Base-by-base conservation (phyloP, 2,888 invertebrate genomes). In the Heliconius aoede region DNA sequence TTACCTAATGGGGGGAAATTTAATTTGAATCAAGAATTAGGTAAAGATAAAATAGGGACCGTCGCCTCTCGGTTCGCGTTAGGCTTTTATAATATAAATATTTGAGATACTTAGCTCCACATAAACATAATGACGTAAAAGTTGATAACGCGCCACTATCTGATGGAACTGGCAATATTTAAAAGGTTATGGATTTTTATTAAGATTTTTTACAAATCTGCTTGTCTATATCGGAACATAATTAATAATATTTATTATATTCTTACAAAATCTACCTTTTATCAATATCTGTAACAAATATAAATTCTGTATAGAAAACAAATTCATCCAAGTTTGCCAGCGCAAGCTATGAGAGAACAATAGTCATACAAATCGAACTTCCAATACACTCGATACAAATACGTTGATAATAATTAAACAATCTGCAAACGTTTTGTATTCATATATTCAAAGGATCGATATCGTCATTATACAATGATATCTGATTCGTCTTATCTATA, bases 1-100 rank as follows among this genome's bases (percentile, higher is more conserved):
- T 82, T 80, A 81, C 79, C 76, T 79, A 81, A 82, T 80, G 79
- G 79, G 67, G 74, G 79, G 60, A 74, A 81, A 82, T 82, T 80
- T 80, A 79, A 82, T 81, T 81, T 82, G 80, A 81, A 76, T 76
- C 73, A 61, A 51, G 73, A 80, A 79, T 80, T 80, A 80, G 77
- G 76, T 78, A 67, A 62, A 73, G 76, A 78, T 74, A 78, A 76
- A 80, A 78, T 76, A 62, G 62, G 55, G 67, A 74, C 78, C 68
- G 46, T 69, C 61, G 40, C 55, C 46, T 67, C 55, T 74, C 73
- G 62, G 18, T 74, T 80, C 73, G 68, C 68, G 72, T 71, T 73
- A 69, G 74, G 72, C 74, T 78, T 79, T 74, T 76, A 73, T 67
- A 74, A 74, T 30, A 72, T 74, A 72, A 74, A 77, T 77, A 77